Evolutionary conservation across 1,140 invertebrate genomes (phyloP), one percentile per base, ranked within the genome.

Genomic region (Aphaenogaster ashmeadi): DNA sequence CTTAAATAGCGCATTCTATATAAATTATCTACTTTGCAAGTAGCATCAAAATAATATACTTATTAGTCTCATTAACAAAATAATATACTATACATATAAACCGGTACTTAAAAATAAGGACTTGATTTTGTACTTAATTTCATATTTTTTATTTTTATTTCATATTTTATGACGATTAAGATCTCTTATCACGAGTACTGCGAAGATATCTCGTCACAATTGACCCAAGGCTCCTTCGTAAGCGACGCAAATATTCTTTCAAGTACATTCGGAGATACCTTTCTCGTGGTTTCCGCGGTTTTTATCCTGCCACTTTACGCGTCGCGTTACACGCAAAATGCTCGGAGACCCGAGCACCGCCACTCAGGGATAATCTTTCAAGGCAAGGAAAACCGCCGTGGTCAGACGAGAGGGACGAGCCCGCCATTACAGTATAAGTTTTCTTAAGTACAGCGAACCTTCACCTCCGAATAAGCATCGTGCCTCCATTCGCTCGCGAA

Each of bases 391-490:
- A 60, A 75, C 69, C 67, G 69, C 41, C 69, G 41, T 41, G 69
- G 80, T 84, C 80, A 87, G 67, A 87, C 21, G 66, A 67, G 86
- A 74, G 56, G 27, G 67, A 84, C 80, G 21, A 60, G 27, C 27
- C 41, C 56, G 69, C 80, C 69, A 84, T 84, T 84, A 84, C 69
- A 33, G 80, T 84, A 47, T 75, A 84, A 84, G 69, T 62, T 84
- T 75, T 84, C 80, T 75, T 54, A 60, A 38, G 69, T 56, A 38
- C 15, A 44, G 41, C 60, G 41, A 58, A 74, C 60, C 72, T 88
- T 87, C 77, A 52, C 41, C 56, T 84, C 77, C 74, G 62, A 91
- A 87, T 79, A 87, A 83, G 72, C 79, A 78, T 72, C 90, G 90
- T 91, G 90, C 87, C 80, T 87, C 2, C 56, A 52, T 69, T 52